phyloP scores from a whole-genome alignment of 92 coral and sea anemone species.

The Epizoanthus scotinus region DNA sequence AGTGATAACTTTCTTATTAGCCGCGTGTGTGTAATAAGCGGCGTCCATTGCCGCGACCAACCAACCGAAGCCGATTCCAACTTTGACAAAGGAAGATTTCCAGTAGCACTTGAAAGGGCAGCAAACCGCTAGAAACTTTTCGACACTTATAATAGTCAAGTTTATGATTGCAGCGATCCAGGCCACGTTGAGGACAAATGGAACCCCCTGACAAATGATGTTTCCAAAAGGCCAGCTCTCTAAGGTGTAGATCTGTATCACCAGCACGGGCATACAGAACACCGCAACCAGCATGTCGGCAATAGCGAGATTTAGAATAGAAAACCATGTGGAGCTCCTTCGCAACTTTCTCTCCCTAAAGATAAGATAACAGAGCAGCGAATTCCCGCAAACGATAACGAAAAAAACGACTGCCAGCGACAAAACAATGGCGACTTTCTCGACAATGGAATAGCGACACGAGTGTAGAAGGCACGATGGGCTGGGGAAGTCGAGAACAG shows the following conservation, averaged over 20 bases:
- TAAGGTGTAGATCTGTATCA: slow-evolving; percentile 8
- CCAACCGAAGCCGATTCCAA: slow-evolving; percentile 28
- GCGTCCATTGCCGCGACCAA: background rate
- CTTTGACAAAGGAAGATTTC: slow-evolving; percentile 26
- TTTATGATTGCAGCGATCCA: slow-evolving; percentile 23
- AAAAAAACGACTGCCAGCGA: slow-evolving; percentile 8
- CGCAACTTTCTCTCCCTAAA: slow-evolving; percentile 23
- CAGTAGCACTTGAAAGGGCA: slow-evolving; percentile 20
- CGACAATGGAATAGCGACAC: slow-evolving; percentile 23
- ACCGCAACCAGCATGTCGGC: slow-evolving; percentile 29
- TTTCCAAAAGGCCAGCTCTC: slow-evolving; percentile 27
- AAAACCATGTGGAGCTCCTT: slow-evolving; percentile 32
- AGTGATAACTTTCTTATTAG: background rate
- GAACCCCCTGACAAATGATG: slow-evolving; percentile 4
- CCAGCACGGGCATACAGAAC: slow-evolving; percentile 37
- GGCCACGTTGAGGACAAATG: slow-evolving; percentile 29
- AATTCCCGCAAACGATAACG: slow-evolving; percentile 24
- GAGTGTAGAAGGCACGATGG: slow-evolving; percentile 9
- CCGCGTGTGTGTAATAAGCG: background rate
- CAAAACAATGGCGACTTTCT: slow-evolving; percentile 23
- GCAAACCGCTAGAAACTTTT: slow-evolving; percentile 32
- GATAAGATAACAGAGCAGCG: slow-evolving; percentile 28
- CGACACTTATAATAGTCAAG: slow-evolving; percentile 25
- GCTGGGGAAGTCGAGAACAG: background rate
- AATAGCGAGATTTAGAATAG: slow-evolving; percentile 30